Conservation (phyloP, 2,113 vertebrate species). For the Sinocyclocheilus anshuiensis region DNA sequence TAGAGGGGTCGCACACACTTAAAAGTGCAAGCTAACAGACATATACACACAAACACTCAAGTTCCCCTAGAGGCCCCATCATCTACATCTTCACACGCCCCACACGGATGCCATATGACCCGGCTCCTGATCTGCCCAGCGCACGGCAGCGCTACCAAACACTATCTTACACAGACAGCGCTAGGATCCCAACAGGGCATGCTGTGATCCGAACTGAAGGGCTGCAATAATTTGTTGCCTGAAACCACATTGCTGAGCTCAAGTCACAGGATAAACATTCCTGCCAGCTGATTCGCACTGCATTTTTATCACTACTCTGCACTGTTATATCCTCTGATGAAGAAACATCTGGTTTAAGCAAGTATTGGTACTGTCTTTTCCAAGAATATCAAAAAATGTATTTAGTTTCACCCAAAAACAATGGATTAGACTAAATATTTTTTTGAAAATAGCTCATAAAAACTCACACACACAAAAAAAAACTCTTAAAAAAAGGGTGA, state of each 20-base stretch:
- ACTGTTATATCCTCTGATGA: background rate
- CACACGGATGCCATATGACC: slow-evolving; percentile 46
- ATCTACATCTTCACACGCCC: slow-evolving; percentile 47
- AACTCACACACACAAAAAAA: background rate
- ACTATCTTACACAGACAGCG: too few relatives aligned
- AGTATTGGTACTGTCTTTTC: background rate
- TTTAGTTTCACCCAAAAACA: background rate
- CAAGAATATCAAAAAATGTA: background rate
- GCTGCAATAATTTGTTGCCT: background rate
- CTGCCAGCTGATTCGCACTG: background rate
- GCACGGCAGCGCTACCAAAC: background rate
- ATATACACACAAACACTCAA: slow-evolving; percentile 25
- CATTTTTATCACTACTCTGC: background rate
- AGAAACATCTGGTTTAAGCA: background rate
- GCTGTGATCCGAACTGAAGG: background rate
- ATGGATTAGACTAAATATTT: background rate
- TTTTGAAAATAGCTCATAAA: background rate
- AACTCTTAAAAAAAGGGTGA: background rate
- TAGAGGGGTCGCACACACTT: slow-evolving; percentile 28
- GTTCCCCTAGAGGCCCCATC: slow-evolving; percentile 17
- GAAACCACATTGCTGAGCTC: background rate
- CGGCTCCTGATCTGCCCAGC: slow-evolving; percentile 34
- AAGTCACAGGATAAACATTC: slow-evolving; percentile 6
- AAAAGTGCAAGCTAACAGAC: slow-evolving; percentile 30
- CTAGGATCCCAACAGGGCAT: background rate